Evolutionary conservation across 1,140 invertebrate genomes (phyloP).

Genomic region (Drosophila setifemur): DNA sequence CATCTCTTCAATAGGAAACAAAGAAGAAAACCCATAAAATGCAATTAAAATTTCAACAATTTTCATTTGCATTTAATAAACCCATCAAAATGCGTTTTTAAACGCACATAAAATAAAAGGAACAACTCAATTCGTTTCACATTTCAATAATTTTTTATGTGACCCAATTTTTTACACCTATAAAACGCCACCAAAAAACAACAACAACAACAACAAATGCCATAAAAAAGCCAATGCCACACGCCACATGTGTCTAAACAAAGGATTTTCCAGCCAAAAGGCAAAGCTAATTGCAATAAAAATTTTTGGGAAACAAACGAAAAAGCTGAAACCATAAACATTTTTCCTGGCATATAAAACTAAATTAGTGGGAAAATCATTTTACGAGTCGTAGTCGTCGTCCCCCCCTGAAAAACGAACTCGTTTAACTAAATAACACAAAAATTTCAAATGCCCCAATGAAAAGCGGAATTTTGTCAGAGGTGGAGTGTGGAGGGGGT

Average conservation of each 20-base stretch:
- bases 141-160: conserved; percentile 63
- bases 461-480: neutral
- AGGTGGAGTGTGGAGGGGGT: neutral
- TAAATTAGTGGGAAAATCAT: conserved; percentile 74
- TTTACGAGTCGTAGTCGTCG: conserved; percentile 44
- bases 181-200: conserved; percentile 49
- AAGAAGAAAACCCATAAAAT: conserved; percentile 49
- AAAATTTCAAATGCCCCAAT: neutral
- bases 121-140: conserved; percentile 57
- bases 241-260: conserved; percentile 72
- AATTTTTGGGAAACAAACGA: conserved; percentile 26
- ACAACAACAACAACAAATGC: conserved; percentile 7
- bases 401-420: conserved; percentile 23
- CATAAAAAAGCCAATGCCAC: conserved; percentile 53
- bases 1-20: neutral
- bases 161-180: conserved; percentile 78
- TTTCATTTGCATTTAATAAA: conserved; percentile 80
- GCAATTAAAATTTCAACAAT: conserved; percentile 74
- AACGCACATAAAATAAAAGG: conserved; percentile 37
- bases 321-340: conserved; percentile 68
- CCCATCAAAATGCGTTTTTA: conserved; percentile 58
- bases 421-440: conserved; percentile 19
- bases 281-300: conserved; percentile 64
- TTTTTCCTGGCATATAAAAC: conserved; percentile 57
- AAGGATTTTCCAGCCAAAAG: conserved; percentile 60